Evolutionary conservation across 2,113 vertebrate genomes (phyloP).

Genomic region (Aplodontia rufa): DNA sequence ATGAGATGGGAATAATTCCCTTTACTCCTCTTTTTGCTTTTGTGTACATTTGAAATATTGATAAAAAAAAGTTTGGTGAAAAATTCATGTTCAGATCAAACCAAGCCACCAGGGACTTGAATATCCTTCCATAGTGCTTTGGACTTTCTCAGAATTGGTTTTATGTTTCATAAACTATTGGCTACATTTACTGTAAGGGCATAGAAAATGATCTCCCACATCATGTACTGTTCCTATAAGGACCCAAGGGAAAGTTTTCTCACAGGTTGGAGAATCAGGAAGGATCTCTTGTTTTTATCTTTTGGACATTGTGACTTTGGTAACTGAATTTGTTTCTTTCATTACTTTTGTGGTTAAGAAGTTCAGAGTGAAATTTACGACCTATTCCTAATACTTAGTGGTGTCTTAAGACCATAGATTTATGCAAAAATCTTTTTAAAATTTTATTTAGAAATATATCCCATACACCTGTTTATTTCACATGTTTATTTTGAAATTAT

Average conservation of each 20-base stretch:
- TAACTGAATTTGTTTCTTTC: slow-evolving; percentile 56
- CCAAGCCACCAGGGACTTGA: background rate
- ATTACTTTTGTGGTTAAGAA: slow-evolving; percentile 34
- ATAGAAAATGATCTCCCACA: slow-evolving; percentile 22
- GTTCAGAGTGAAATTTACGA: slow-evolving; percentile 44
- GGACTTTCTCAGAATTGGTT: slow-evolving; percentile 40
- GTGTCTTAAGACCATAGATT: background rate
- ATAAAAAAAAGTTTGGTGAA: background rate
- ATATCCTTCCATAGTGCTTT: background rate
- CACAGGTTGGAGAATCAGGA: background rate
- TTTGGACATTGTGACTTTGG: background rate
- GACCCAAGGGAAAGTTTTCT: slow-evolving; percentile 10
- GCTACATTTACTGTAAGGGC: slow-evolving; percentile 2
- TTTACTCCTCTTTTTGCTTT: background rate
- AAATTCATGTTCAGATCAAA: slow-evolving; percentile 10
- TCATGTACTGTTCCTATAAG: background rate
- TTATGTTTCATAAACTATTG: slow-evolving; percentile 36
- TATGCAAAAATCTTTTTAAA: background rate
- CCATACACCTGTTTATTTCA: background rate
- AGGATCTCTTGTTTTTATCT: slow-evolving; percentile 33
- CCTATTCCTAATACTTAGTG: background rate
- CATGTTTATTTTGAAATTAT: slow-evolving; percentile 6
- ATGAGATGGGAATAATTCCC: background rate
- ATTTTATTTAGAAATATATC: slow-evolving; percentile 5
- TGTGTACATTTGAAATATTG: background rate